Evolutionary conservation across 2,113 vertebrate genomes (phyloP).

Genomic region (Monopterus albus): DNA sequence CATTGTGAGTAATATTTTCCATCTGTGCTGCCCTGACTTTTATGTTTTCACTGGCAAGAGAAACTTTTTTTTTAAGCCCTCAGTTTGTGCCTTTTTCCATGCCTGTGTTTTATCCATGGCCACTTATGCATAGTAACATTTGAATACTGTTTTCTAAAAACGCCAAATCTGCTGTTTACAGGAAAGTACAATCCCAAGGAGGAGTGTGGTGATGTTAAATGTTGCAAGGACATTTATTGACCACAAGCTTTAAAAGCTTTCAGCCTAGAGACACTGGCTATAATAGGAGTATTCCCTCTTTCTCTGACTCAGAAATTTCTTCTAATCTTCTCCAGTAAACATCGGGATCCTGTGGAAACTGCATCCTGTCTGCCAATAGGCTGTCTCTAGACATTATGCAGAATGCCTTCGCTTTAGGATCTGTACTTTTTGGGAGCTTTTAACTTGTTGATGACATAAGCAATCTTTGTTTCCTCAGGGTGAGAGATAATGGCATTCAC

Average conservation of each 20-base stretch:
- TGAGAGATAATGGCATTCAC: neutral
- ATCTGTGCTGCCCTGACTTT: conserved; percentile 31
- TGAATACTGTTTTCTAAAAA: conserved; percentile 18
- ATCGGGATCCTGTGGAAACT: conserved; percentile 39
- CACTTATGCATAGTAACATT: neutral
- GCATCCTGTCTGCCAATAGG: conserved; percentile 7
- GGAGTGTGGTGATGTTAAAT: conserved; percentile 28
- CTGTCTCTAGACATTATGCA: conserved; percentile 15
- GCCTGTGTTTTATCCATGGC: conserved; percentile 7
- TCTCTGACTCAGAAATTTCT: conserved; percentile 36
- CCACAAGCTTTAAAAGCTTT: neutral
- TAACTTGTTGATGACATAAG: neutral
- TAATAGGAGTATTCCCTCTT: neutral
- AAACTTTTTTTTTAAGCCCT: neutral
- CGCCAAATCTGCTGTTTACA: conserved; percentile 8
- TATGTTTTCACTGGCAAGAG: conserved; percentile 19
- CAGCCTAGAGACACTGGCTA: conserved; percentile 15
- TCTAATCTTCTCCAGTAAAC: conserved; percentile 40
- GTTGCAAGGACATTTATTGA: conserved; percentile 17
- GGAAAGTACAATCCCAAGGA: neutral
- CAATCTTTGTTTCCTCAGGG: neutral
- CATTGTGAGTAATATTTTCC: conserved; percentile 37
- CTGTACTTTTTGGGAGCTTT: neutral
- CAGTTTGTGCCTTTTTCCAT: conserved; percentile 1
- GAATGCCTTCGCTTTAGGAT: conserved; percentile 8